Conservation (phyloP, 1,140 invertebrate species). For the Papilio polyxenes region DNA sequence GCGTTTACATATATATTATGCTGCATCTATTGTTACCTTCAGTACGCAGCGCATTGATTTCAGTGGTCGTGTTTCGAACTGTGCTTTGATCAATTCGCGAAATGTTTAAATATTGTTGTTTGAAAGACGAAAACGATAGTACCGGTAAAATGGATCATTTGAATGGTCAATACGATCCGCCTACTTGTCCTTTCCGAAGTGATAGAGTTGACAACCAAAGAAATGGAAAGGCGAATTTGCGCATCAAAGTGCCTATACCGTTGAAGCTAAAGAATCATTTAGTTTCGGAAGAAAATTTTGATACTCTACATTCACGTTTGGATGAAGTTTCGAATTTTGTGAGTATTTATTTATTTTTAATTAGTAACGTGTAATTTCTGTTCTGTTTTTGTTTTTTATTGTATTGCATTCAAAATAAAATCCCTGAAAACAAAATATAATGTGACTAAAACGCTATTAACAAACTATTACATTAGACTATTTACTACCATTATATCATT, state of each 20-base stretch:
- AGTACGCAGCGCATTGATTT: constrained; percentile 49
- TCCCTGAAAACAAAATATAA: too few relatives aligned
- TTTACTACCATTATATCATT: neutral
- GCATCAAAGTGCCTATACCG: constrained; percentile 69
- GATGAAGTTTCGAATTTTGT: constrained; percentile 62
- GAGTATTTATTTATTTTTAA: constrained; percentile 53
- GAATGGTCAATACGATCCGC: constrained; percentile 52
- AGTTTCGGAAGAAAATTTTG: constrained; percentile 60
- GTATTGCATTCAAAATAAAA: neutral
- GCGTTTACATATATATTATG: constrained; percentile 68
- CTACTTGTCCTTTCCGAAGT: constrained; percentile 55
- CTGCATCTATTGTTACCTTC: constrained; percentile 41
- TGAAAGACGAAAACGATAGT: constrained; percentile 48
- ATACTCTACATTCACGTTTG: constrained; percentile 62
- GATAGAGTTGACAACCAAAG: constrained; percentile 53
- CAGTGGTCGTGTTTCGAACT: constrained; percentile 38
- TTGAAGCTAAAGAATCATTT: constrained; percentile 67
- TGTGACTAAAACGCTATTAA: too few relatives aligned
- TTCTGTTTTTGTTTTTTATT: neutral
- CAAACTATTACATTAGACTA: neutral
- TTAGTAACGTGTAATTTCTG: constrained; percentile 15
- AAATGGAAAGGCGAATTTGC: constrained; percentile 59
- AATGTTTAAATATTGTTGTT: constrained; percentile 59
- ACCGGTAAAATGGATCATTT: constrained; percentile 51
- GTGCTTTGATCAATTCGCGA: neutral